Conservation (phyloP, 2,797 vertebrate genomes). For the Delichon dasypus region DNA sequence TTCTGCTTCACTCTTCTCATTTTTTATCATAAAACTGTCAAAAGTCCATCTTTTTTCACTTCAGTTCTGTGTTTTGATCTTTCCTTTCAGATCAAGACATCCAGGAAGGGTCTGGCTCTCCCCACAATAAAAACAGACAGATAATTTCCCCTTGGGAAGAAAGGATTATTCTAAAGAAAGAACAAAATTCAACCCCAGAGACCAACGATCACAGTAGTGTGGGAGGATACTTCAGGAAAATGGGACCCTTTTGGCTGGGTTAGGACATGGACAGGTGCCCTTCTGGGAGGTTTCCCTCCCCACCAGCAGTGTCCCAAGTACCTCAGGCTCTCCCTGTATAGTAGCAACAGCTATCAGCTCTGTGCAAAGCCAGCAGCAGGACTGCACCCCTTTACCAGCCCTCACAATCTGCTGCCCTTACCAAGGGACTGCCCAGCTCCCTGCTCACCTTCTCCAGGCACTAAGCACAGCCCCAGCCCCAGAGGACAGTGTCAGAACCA, state of each 20-base stretch:
- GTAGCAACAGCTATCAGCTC: neutral
- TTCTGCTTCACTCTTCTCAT: neutral
- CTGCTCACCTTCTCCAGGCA: neutral
- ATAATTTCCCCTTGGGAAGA: neutral
- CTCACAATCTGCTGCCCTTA: neutral
- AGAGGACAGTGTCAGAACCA: neutral
- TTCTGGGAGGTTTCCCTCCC: neutral
- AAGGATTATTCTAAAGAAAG: neutral
- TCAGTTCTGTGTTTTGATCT: neutral
- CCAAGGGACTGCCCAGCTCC: accelerated
- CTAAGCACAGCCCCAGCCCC: neutral
- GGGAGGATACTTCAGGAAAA: neutral
- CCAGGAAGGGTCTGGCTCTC: neutral
- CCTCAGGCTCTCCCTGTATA: neutral
- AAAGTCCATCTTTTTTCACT: neutral
- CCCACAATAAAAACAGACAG: neutral
- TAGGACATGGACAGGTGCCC: neutral
- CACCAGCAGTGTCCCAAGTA: neutral
- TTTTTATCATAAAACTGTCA: neutral
- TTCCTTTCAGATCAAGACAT: neutral
- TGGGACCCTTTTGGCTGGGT: accelerated
- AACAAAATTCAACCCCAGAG: neutral
- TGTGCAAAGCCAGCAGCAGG: neutral
- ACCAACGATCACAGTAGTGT: neutral
- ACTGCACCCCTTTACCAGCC: neutral